Evolutionary conservation across 2,888 invertebrate genomes (phyloP).

Genomic region (Sesia bembeciformis): DNA sequence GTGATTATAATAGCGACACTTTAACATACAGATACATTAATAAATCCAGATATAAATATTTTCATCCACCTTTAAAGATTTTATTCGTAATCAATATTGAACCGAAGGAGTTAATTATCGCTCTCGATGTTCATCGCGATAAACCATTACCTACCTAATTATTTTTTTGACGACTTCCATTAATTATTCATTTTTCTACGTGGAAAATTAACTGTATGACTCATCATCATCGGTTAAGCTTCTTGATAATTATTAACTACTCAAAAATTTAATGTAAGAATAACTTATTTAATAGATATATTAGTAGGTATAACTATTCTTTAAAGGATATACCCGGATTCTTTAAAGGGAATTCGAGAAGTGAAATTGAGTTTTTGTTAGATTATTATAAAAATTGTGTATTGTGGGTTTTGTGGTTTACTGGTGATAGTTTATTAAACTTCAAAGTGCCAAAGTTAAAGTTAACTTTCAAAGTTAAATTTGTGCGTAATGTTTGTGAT

Average conservation of each 20-base stretch:
- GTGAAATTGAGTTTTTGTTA: too few species aligned
- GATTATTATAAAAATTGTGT: too few species aligned
- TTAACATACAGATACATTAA: constrained; percentile 45
- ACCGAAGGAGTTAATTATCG: constrained; percentile 27
- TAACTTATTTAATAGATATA: too few species aligned
- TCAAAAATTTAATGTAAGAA: constrained; percentile 10
- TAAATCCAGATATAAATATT: constrained; percentile 31
- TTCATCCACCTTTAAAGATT: constrained; percentile 4
- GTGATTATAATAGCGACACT: constrained; percentile 71
- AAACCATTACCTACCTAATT: constrained; percentile 50
- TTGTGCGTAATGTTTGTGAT: too few species aligned
- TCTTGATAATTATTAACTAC: neutral
- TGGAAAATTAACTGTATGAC: constrained; percentile 21
- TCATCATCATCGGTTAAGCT: constrained; percentile 15
- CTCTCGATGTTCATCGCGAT: constrained; percentile 27
- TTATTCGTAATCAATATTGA: constrained; percentile 22
- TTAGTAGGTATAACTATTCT: too few species aligned
- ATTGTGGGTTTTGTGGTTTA: too few species aligned
- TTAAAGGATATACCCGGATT: too few species aligned
- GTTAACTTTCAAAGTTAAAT: too few species aligned
- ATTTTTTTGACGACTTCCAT: constrained; percentile 44
- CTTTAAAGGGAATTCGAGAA: too few species aligned
- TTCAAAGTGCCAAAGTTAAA: too few species aligned
- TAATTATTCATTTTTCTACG: constrained; percentile 27
- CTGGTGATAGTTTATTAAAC: too few species aligned